A percentile compares a stretch with the other conserved stretches of the same genome.
phyloP scores from a whole-genome alignment of 2,113 vertebrate genomes.

The Pelecanoides urinatrix region DNA sequence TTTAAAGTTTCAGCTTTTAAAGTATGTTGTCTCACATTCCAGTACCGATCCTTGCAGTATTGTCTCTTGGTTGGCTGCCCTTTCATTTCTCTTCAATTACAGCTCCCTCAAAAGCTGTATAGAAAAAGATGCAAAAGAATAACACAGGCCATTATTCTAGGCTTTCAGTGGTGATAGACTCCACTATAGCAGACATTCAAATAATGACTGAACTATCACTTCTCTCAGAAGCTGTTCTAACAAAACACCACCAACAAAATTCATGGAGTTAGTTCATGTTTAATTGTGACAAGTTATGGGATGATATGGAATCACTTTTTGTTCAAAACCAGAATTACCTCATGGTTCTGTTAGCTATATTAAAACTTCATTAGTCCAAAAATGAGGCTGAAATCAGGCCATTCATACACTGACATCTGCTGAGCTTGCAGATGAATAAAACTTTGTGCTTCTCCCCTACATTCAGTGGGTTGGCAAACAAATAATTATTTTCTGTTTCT shows the following conservation, averaged over 20 bases:
- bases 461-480: conserved; percentile 56
- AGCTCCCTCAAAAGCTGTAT: conserved; percentile 53
- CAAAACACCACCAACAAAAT: conserved; percentile 20
- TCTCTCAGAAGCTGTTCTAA: conserved; percentile 14
- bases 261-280: background rate
- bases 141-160: conserved; percentile 48
- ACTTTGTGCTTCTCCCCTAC: conserved; percentile 55
- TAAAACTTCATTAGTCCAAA: conserved; percentile 60
- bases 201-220: conserved; percentile 11
- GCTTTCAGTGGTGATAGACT: conserved; percentile 51
- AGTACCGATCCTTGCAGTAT: conserved; percentile 41
- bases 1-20: conserved; percentile 46
- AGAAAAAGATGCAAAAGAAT: conserved; percentile 64
- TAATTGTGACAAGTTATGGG: conserved; percentile 5
- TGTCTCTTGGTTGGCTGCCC: conserved; percentile 48
- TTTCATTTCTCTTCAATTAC: conserved; percentile 59
- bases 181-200: conserved; percentile 13
- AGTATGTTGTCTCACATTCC: conserved; percentile 41
- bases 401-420: conserved; percentile 68
- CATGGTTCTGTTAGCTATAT: conserved; percentile 24
- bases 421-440: conserved; percentile 69
- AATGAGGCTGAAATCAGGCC: conserved; percentile 52
- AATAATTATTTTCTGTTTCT: conserved; percentile 67
- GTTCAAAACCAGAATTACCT: conserved; percentile 35
- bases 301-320: conserved; percentile 45